These are phyloP conservation scores for Timema cristinae DNA, from an alignment of 2,888 invertebrate species.

Conservation along the genomic window DNA sequence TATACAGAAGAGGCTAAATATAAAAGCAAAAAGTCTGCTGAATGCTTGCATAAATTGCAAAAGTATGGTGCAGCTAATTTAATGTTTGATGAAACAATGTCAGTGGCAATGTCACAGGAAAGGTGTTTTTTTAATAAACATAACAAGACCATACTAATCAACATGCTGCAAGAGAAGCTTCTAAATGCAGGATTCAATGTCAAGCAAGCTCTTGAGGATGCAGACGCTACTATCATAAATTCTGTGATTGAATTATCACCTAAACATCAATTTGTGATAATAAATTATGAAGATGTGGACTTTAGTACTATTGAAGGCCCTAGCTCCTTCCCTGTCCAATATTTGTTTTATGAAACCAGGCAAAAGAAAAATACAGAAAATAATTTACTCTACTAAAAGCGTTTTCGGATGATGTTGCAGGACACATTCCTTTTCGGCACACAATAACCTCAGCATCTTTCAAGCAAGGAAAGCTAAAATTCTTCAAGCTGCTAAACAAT, in stretches of 20 bases:
- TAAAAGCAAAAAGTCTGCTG: background rate
- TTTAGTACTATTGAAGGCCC: constrained; percentile 3
- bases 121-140: background rate
- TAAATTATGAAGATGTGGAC: background rate
- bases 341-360: constrained; percentile 2
- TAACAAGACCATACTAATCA: background rate
- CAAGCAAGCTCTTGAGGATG: constrained; percentile 6
- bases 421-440: background rate
- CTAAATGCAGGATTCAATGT: too few species aligned
- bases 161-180: background rate
- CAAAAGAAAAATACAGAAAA: background rate
- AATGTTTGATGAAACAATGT: background rate
- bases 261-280: background rate
- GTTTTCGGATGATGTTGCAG: background rate
- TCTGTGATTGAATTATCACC: background rate
- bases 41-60: background rate
- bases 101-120: background rate
- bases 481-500: background rate
- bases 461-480: background rate
- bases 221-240: background rate
- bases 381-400: background rate
- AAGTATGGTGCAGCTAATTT: background rate
- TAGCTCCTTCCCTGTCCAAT: background rate
- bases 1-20: background rate
- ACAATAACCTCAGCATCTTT: background rate